These are phyloP conservation scores for Agonopterix arenella DNA, from an alignment of 2,888 invertebrate species.

Conservation along the genomic window DNA sequence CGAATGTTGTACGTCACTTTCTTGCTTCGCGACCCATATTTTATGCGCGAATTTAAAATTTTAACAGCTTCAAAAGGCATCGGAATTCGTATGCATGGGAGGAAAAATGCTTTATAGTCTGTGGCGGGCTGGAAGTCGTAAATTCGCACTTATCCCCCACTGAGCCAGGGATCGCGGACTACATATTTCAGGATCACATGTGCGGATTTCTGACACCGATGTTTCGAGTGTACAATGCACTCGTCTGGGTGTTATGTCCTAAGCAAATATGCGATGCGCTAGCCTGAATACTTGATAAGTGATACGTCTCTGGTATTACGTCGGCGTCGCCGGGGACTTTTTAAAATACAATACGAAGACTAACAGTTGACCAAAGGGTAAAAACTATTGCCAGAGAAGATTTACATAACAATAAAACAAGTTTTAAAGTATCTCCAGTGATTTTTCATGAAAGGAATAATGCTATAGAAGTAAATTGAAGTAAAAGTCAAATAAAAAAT, in stretches of 20 bases:
- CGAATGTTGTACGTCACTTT: conserved; percentile 7
- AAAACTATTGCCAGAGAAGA: no score
- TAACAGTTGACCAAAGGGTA: no score
- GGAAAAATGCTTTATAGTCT: conserved; percentile 42
- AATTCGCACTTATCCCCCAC: conserved; percentile 43
- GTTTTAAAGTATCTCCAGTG: no score
- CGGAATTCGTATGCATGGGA: conserved; percentile 39
- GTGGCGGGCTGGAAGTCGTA: conserved; percentile 34
- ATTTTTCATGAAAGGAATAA: no score
- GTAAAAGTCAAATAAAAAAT: no score
- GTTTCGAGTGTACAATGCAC: conserved; percentile 31
- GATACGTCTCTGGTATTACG: background rate
- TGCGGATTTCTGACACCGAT: conserved; percentile 31
- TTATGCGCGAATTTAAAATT: conserved; percentile 11
- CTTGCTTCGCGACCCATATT: conserved; percentile 3
- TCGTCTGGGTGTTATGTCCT: conserved; percentile 23
- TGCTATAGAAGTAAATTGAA: no score
- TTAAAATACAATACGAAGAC: no score
- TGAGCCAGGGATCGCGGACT: conserved; percentile 27
- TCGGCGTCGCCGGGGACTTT: no score
- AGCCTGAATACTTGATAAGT: conserved; percentile 17
- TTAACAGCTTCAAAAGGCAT: conserved; percentile 30
- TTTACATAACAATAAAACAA: no score
- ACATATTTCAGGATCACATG: conserved; percentile 49
- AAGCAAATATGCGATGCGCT: conserved; percentile 30